phyloP scores from a whole-genome alignment of 1,140 invertebrate genomes.

The Euborellia annulipes region DNA sequence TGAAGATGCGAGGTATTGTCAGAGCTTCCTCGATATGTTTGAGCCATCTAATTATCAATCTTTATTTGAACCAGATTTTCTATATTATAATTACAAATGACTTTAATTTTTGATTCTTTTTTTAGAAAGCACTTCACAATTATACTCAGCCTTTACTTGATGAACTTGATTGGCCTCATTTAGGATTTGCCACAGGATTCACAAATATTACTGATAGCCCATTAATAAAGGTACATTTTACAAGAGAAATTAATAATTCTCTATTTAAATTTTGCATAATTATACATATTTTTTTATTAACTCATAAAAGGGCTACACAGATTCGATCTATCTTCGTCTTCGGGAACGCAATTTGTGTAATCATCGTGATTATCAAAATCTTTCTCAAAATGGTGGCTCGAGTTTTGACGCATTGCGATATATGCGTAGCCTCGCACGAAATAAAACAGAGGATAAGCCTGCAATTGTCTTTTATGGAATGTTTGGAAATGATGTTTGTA shows the following conservation, averaged over 20 bases:
- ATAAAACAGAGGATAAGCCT: slow-evolving; percentile 26
- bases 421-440: slow-evolving; percentile 23
- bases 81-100: no score
- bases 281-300: not conserved
- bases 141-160: slow-evolving; percentile 27
- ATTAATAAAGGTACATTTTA: not conserved
- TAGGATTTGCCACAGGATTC: slow-evolving; percentile 31
- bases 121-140: slow-evolving; percentile 24
- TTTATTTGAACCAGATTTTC: no score
- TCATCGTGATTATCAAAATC: slow-evolving; percentile 36
- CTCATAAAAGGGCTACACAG: slow-evolving; percentile 15
- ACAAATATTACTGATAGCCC: slow-evolving; percentile 13
- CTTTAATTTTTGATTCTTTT: not conserved
- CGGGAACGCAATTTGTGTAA: slow-evolving; percentile 29
- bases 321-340: slow-evolving; percentile 19
- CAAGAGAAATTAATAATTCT: not conserved
- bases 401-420: slow-evolving; percentile 17
- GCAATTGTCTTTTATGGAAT: slow-evolving; percentile 29
- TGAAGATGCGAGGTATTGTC: no score
- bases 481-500: slow-evolving; percentile 37
- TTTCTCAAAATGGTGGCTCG: slow-evolving; percentile 30
- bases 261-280: not conserved
- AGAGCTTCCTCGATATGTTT: no score
- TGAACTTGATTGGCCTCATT: slow-evolving; percentile 35
- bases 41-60: no score